Base-by-base conservation (phyloP, 30 jellyfish, hydroid and myxozoan species). In the Chironex yamaguchii region DNA sequence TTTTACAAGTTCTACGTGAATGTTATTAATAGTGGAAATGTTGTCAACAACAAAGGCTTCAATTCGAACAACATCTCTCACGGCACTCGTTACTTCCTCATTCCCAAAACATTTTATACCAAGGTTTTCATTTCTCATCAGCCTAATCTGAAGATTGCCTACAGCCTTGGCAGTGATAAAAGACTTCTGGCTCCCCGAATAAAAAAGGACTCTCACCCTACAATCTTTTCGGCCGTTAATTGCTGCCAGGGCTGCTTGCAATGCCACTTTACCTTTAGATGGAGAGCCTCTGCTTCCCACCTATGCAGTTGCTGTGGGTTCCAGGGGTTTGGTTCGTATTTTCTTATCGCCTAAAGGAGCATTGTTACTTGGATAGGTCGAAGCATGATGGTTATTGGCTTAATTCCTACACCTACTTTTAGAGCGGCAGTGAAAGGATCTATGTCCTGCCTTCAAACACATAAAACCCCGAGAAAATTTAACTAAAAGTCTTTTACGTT, bases 221-320 rank as follows among this genome's bases (percentile, higher is more conserved):
- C n/a, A n/a, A n/a, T n/a, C n/a, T n/a, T n/a, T 72, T 42, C 30
- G 49, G 25, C 76, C 92, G 29, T 81, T 32, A 67, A 66, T 78
- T 49, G 21, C 34, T 20, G 92, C 92, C 42, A 81, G 68, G 77
- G 85, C 92, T 28, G 85, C 52, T 31, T 72, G 92, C 79, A 81
- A 50, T 50, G 92, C 92, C 76, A 81, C 85, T 0, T 71, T 68
- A 77, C 92, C 85, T 49, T 67, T 85, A 4, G 79, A 70, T 66
- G 6, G 80, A n/a, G 80, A 67, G 3, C 63, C 71, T 1, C 62
- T 67, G 34, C 58, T 67, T 0, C 81, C 81, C 21, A 67, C 81
- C 81, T 62, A 67, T 53, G 81, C 0, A 12, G 28, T 32, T 21
- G 32, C 35, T 35, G 20, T 1, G 11, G 26, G 11, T 22, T 24